Base-by-base conservation (phyloP, 2,888 invertebrate species). In the Onchidella celtica region DNA sequence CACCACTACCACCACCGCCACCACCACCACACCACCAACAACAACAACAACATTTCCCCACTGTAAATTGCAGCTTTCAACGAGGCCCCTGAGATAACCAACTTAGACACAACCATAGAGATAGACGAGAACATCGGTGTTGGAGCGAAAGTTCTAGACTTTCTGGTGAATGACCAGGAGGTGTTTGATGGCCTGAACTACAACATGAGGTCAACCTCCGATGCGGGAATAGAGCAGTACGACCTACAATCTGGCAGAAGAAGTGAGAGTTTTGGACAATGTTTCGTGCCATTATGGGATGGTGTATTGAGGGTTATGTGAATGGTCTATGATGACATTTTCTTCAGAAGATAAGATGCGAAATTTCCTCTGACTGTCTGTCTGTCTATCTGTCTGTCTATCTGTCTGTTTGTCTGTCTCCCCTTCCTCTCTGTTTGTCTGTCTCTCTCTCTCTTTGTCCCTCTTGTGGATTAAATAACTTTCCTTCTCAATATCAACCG, bases 221-320 rank as follows among this genome's bases (percentile, higher is more conserved):
- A 75, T 9, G 65, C 40, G 1, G 81, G 79, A 9, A 38, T 83
- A 69, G 83, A 83, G 40, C 61, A 63, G 57, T 83, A 81, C 61
- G 2, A 40, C 3, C 69, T 81, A 3, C 70, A 73, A 3, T n/a
- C 47, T n/a, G 32, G 57, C 11, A 24, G 24, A 21, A 32, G 21
- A 27, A 14, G 57, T 74, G 47, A 2, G 38, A 24, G 4, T n/a
- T 11, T 11, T n/a, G 38, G n/a, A n/a, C n/a, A n/a, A n/a, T n/a
- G n/a, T n/a, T n/a, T n/a, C n/a, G n/a, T n/a, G n/a, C n/a, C n/a
- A n/a, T n/a, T n/a, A n/a, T n/a, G n/a, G n/a, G n/a, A n/a, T n/a
- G n/a, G n/a, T n/a, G n/a, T n/a, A n/a, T n/a, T n/a, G n/a, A n/a
- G n/a, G n/a, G n/a, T n/a, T n/a, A n/a, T n/a, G n/a, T n/a, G n/a